These are phyloP conservation scores for Cryptocheilus praepositus DNA, from an alignment of 2,888 invertebrate species.

Conservation along the genomic window DNA sequence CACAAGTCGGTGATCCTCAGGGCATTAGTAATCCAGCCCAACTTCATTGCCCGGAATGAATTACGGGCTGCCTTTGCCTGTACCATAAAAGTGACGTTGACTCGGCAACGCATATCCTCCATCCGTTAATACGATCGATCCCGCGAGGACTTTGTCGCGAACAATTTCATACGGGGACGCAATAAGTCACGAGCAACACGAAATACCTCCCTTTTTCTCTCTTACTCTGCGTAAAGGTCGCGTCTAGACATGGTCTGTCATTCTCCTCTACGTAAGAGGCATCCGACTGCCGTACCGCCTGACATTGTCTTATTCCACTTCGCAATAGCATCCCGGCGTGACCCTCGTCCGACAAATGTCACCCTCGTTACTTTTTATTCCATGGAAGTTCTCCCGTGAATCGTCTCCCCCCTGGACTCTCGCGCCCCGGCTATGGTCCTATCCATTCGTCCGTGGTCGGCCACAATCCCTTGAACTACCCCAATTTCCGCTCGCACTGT, in stretches of 20 bases:
- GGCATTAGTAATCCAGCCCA: too few relatives aligned
- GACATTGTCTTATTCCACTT: constrained; percentile 33
- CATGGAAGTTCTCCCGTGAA: constrained; percentile 36
- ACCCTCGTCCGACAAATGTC: constrained; percentile 48
- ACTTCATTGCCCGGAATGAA: too few relatives aligned
- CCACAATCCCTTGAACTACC: constrained; percentile 3
- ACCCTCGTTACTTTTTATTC: constrained; percentile 56
- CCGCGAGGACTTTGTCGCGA: too few relatives aligned
- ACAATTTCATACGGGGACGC: too few relatives aligned
- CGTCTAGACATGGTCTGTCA: constrained; percentile 26
- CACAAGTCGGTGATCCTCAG: too few relatives aligned
- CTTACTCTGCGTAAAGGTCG: constrained; percentile 8
- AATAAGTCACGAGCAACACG: too few relatives aligned
- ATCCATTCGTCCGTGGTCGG: constrained; percentile 5
- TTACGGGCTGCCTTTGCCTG: neutral
- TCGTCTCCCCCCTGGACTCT: constrained; percentile 11
- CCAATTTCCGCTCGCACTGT: constrained; percentile 15
- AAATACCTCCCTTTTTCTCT: neutral
- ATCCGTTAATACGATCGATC: too few relatives aligned
- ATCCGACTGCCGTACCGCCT: constrained; percentile 16
- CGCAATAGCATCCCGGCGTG: constrained; percentile 20
- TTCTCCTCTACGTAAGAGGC: constrained; percentile 17
- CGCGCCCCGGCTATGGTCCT: too few relatives aligned
- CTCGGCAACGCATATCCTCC: too few relatives aligned
- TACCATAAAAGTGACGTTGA: too few relatives aligned